Base-by-base conservation (phyloP, 2,113 vertebrate species). In the Electrona antarctica region DNA sequence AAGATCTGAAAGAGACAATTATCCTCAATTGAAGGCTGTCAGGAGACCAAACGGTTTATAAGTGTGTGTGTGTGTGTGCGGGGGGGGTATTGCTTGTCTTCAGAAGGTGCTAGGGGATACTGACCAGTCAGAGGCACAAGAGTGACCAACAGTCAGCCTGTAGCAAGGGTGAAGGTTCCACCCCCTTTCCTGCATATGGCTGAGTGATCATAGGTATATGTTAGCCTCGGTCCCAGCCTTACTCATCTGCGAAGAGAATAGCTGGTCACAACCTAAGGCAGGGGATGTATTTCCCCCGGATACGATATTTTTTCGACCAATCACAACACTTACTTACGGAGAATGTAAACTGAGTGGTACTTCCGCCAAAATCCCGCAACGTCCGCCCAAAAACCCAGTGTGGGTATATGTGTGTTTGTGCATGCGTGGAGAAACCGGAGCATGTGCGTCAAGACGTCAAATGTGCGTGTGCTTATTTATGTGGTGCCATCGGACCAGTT, bases 1-100 rank as follows among this genome's bases (percentile, higher is more conserved):
- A 7, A 89, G 83, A 91, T 92, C 88, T 93, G 74, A 93, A 92
- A 92, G 92, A 92, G 83, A 87, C 92, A 90, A 94, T 94, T 94
- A 94, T 93, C 91, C 85, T 89, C 92, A 92, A 93, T 91, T 93
- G 89, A 88, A 87, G 89, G 80, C 86, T 87, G 88, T 92, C 87
- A 85, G 90, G 89, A 86, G 91, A 92, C 90, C 88, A 93, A 91
- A 90, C 88, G 85, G 88, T 88, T 92, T 85, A 87, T 90, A 91
- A 92, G 78, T 83, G 77, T 86, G 75, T 79, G 82, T 87, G 79
- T 86, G 58, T 60, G 29, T 60, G 58, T 60, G 10, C 21, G 11
- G 65, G 76, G 69, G 66, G 60, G 14, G 57, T 71, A 67, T 58
- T 64, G 59, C 67, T 75, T 76, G 78, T 70, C 52, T 67, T 78